phyloP scores from a whole-genome alignment of 2,797 vertebrate genomes.

The Falco concolor region DNA sequence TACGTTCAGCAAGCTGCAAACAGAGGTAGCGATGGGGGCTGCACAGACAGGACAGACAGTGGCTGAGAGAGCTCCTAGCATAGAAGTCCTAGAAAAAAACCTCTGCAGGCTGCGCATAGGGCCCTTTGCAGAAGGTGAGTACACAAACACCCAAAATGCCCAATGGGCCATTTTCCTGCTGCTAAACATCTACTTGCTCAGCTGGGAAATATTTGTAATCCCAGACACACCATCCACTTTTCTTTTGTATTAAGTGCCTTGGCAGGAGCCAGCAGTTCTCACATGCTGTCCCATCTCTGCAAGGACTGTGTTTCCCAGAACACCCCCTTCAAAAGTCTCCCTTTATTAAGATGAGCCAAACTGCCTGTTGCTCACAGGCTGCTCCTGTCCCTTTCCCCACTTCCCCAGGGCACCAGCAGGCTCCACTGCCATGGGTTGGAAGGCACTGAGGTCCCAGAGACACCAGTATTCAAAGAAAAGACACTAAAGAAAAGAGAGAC shows the following conservation, averaged over 20 bases:
- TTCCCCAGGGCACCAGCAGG: neutral
- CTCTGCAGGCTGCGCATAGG: neutral
- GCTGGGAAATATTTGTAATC: neutral
- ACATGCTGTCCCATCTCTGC: neutral
- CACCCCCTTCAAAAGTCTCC: neutral
- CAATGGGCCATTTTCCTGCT: neutral
- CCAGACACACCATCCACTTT: neutral
- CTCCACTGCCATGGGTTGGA: neutral
- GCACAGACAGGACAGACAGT: neutral
- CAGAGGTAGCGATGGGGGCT: neutral
- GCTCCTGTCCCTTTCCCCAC: neutral
- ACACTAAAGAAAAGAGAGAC: slow-evolving; percentile 24
- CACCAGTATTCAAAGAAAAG: slow-evolving; percentile 1
- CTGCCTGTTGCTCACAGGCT: neutral
- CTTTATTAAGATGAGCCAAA: neutral
- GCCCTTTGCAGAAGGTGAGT: neutral
- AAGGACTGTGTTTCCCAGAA: neutral
- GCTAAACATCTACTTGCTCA: neutral
- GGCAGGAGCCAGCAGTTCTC: neutral
- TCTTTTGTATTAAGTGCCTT: neutral
- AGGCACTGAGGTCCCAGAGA: neutral
- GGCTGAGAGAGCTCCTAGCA: neutral
- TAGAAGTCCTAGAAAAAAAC: neutral
- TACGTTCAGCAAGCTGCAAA: neutral
- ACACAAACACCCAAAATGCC: neutral